Percentiles rank a stretch among this genome's conserved stretches.
phyloP scores from a whole-genome alignment of 2,797 vertebrate genomes.

The Merluccius polli region DNA sequence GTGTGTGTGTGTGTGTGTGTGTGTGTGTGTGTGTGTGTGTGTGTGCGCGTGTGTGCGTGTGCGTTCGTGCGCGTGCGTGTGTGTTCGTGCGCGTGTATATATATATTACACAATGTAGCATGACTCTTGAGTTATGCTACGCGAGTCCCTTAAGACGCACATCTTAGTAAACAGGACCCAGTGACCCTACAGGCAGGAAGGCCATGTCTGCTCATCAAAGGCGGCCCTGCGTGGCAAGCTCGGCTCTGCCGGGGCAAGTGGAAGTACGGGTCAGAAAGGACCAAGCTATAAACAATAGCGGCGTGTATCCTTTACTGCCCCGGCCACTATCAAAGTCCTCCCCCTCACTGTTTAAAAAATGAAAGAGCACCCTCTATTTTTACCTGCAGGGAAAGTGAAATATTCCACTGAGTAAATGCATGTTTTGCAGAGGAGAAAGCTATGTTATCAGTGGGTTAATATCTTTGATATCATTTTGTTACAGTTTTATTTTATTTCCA shows the following conservation, averaged over 20 bases:
- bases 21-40: too few relatives aligned
- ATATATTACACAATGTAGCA: not conserved
- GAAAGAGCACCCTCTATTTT: slow-evolving; percentile 61
- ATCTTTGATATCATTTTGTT: not conserved
- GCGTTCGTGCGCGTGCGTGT: too few relatives aligned
- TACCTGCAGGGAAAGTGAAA: slow-evolving; percentile 61
- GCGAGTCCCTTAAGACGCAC: slow-evolving; percentile 56
- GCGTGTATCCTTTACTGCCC: slow-evolving; percentile 70
- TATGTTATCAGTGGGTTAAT: not conserved
- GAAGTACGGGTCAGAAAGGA: slow-evolving; percentile 64
- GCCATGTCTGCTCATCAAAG: slow-evolving; percentile 74
- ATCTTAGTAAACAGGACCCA: slow-evolving; percentile 65
- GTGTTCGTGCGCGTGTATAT: too few relatives aligned
- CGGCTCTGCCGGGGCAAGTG: slow-evolving; percentile 59
- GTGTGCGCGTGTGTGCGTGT: too few relatives aligned
- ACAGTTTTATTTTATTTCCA: not conserved
- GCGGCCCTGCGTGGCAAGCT: slow-evolving; percentile 58
- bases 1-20: not conserved
- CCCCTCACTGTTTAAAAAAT: slow-evolving; percentile 64
- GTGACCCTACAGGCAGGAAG: slow-evolving; percentile 70
- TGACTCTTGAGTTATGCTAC: slow-evolving; percentile 27
- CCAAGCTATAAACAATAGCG: slow-evolving; percentile 71
- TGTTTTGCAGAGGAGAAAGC: not conserved
- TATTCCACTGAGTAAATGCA: slow-evolving; percentile 26
- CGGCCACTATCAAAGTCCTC: slow-evolving; percentile 65